Conservation (phyloP, 2,113 vertebrate genomes). For the Desmodus rotundus region DNA sequence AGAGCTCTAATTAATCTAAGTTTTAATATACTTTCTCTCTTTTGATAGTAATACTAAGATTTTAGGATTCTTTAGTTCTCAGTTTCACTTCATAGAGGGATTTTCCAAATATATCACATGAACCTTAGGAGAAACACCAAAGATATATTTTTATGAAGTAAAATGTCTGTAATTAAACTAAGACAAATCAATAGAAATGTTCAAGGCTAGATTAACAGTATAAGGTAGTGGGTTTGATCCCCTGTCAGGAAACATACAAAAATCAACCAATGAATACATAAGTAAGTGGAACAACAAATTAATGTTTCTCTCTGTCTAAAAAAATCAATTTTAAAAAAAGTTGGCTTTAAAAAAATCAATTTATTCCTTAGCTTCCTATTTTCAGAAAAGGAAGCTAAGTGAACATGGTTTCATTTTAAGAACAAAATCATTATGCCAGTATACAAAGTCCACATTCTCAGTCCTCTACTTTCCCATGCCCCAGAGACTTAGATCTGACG, state of each 20-base stretch:
- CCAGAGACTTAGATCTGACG: background rate
- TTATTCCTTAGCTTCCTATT: constrained; percentile 6
- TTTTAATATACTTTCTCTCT: constrained; percentile 39
- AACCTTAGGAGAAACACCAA: constrained; percentile 32
- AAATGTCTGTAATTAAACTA: background rate
- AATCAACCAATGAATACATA: no score
- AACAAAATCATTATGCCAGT: background rate
- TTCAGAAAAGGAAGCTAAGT: constrained; percentile 16
- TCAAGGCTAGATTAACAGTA: background rate
- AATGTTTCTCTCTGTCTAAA: no score
- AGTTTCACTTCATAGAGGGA: constrained; percentile 41
- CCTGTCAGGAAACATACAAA: no score
- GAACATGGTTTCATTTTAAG: background rate
- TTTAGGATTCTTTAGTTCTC: background rate
- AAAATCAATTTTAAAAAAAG: no score
- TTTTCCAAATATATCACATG: constrained; percentile 38
- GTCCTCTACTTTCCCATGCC: background rate
- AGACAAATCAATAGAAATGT: background rate
- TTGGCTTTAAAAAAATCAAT: background rate
- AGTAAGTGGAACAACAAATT: no score
- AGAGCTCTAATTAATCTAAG: background rate
- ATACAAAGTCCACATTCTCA: background rate
- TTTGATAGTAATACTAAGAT: constrained; percentile 34
- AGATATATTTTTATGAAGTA: constrained; percentile 12
- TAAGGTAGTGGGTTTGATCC: background rate